phyloP scores from a whole-genome alignment of 2,797 vertebrate genomes.

The Peromyscus aztecus region DNA sequence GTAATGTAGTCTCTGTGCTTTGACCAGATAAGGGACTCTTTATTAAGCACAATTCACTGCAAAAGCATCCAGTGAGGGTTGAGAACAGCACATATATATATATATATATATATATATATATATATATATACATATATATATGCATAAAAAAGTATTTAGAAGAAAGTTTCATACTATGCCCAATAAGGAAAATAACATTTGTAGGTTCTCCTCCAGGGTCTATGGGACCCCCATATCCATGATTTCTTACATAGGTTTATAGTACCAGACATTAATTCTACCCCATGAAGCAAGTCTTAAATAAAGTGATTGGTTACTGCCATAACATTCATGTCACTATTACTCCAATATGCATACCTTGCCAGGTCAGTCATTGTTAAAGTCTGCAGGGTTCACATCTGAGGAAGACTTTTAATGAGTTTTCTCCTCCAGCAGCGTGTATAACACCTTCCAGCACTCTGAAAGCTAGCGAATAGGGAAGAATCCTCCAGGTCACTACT shows the following conservation, averaged over 20 bases:
- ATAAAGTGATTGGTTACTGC: not conserved
- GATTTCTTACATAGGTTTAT: not conserved
- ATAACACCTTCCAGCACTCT: not conserved
- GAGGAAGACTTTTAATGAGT: not conserved
- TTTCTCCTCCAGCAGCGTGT: not conserved
- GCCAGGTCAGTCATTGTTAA: not conserved
- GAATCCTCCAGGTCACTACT: no score
- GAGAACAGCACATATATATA: not conserved
- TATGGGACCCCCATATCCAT: not conserved
- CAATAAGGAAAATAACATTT: not conserved
- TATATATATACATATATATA: not conserved
- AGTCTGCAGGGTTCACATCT: not conserved
- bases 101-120: no score
- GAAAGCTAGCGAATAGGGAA: not conserved
- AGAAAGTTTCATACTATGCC: not conserved
- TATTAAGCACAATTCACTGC: not conserved
- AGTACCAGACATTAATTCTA: not conserved
- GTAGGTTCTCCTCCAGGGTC: not conserved
- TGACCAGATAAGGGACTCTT: not conserved
- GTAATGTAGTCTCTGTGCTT: not conserved
- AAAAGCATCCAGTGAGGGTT: not conserved
- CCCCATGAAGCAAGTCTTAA: not conserved
- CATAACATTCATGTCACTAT: not conserved
- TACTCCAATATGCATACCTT: not conserved
- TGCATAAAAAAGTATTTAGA: not conserved